Conservation (phyloP, 1,140 invertebrate genomes). For the Procambarus clarkii region DNA sequence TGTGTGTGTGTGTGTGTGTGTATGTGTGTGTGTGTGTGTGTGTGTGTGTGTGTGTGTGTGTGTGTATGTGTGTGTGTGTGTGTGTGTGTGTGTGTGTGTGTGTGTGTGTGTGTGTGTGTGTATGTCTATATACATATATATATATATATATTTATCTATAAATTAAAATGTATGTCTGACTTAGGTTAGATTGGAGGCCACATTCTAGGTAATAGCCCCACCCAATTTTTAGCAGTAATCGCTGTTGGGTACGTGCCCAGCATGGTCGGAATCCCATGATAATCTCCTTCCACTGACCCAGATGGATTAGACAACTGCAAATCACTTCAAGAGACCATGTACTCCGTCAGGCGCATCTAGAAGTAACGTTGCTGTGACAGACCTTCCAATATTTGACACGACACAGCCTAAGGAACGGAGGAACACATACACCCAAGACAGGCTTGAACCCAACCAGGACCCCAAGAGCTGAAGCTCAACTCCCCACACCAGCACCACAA, state of each 20-base stretch:
- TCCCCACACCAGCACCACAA: too few relatives aligned
- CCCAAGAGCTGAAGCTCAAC: too few relatives aligned
- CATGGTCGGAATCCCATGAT: neutral
- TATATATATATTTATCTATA: neutral
- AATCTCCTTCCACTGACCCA: neutral
- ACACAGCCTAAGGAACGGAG: too few relatives aligned
- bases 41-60: neutral
- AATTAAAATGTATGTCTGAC: neutral
- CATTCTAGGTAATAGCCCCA: too few relatives aligned
- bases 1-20: neutral
- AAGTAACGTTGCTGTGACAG: too few relatives aligned
- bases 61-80: neutral
- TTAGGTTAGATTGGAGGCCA: neutral
- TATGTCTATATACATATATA: neutral
- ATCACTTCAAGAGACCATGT: neutral
- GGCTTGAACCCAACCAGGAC: too few relatives aligned
- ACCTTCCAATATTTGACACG: too few relatives aligned
- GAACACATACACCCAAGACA: too few relatives aligned
- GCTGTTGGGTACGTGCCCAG: neutral
- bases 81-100: conserved; percentile 2
- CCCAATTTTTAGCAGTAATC: neutral
- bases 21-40: neutral
- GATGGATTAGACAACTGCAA: neutral
- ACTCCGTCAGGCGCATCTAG: too few relatives aligned
- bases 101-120: conserved; percentile 2